Evolutionary conservation across 2,888 invertebrate species (phyloP), one percentile per base, ranked within the genome.

Genomic region (Phyllotreta striolata): DNA sequence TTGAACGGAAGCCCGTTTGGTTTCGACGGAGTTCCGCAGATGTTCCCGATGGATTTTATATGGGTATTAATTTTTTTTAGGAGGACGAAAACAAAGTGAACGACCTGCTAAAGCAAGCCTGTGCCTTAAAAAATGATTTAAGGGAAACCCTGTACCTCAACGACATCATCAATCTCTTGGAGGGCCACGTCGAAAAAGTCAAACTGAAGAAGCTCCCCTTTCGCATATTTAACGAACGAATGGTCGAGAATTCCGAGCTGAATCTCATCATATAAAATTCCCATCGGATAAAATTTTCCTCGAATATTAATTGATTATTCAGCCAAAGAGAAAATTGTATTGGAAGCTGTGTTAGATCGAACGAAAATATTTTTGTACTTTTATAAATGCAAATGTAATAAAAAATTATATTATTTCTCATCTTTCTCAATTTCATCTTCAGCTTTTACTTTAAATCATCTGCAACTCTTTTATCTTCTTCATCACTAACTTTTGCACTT

Each of bases 151-250:
- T 83, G 39, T 86, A 83, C 78, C 79, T 87, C 56, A 85, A 87
- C 72, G 85, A 87, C 71, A 82, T 87, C 65, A 81, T 87, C 66
- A 82, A 85, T 60, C 78, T 87, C 57, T 78, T 87, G 70, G 80
- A 82, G 1, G 86, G 86, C 0, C 82, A 86, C 74, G 77, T 85
- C 10, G 80, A 81, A 41, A 75, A 77, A 67, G 74, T 79, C 6
- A 73, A 72, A 64, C 68, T 72, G 12, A 76, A 73, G 65, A 73
- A 74, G 56, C 74, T 76, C 66, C 79, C 80, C 0, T 75, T 75
- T 43, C 63, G 69, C 13, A 66, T 74, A 51, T 72, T 76, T 57
- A 66, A 71, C 52, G 58, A 62, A 5, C 49, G 55, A 34, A 39
- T 34, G 8, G 62, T 66, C 0, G 54, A 34, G 24, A 39, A 46